Conservation (phyloP, 1,140 invertebrate genomes). For the Prorops nasuta region DNA sequence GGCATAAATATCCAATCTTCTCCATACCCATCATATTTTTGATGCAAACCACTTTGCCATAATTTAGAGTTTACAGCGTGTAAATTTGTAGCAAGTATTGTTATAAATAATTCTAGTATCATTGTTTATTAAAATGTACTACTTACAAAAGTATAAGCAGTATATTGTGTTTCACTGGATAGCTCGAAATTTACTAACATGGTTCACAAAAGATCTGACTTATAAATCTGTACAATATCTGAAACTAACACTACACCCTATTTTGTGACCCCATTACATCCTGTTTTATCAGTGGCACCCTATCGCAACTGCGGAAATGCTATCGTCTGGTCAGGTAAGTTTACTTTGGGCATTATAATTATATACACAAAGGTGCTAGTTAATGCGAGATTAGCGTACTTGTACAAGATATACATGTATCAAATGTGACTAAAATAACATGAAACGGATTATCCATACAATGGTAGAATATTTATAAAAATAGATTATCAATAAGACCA, state of each 20-base stretch:
- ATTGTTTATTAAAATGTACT: not conserved
- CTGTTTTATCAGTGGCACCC: constrained; percentile 29
- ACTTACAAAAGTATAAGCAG: not conserved
- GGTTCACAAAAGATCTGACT: constrained; percentile 14
- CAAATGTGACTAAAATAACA: not conserved
- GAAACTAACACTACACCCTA: constrained; percentile 13
- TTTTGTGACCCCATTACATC: constrained; percentile 34
- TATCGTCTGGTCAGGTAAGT: constrained; percentile 22
- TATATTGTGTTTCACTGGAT: not conserved
- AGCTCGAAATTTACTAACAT: not conserved
- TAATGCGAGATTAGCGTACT: constrained; percentile 23
- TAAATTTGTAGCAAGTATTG: not conserved
- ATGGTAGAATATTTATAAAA: no score
- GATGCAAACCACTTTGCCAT: constrained; percentile 35
- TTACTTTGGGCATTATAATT: constrained; percentile 26
- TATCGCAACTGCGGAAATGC: constrained; percentile 42
- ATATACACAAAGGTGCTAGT: constrained; percentile 23
- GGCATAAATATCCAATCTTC: constrained; percentile 67
- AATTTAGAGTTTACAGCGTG: not conserved
- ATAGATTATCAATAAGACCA: not conserved
- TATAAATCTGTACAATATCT: constrained; percentile 41
- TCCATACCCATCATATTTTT: constrained; percentile 56
- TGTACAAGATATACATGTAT: not conserved
- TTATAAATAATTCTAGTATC: not conserved
- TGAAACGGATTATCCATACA: constrained; percentile 27